Percentiles rank a stretch among this genome's conserved stretches.
Evolutionary conservation across 2,888 invertebrate genomes (phyloP).

Genomic region (Lumbricus terrestris): DNA sequence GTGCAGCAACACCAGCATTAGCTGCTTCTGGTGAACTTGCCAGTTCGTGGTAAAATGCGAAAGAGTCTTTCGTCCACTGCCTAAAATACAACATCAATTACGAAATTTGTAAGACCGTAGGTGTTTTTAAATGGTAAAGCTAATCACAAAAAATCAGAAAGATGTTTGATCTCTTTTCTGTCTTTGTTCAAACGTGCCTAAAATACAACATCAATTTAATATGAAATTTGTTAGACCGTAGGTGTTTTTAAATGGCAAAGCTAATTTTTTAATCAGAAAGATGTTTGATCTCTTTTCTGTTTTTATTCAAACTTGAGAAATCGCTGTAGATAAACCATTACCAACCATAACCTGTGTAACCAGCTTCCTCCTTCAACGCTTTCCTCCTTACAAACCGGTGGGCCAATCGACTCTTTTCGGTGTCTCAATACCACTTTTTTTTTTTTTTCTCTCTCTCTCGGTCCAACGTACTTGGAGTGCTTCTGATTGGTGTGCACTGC

Average conservation of each 20-base stretch:
- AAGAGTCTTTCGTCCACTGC: constrained; percentile 32
- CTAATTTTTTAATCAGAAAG: background rate
- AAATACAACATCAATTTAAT: background rate
- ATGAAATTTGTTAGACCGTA: background rate
- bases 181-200: too few species aligned
- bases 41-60: constrained; percentile 26
- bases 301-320: too few species aligned
- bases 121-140: background rate
- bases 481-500: too few species aligned
- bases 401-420: too few species aligned
- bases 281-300: background rate
- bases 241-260: background rate
- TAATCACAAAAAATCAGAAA: background rate
- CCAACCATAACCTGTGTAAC: too few species aligned
- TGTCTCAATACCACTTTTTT: too few species aligned
- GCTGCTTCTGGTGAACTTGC: constrained; percentile 27
- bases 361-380: too few species aligned
- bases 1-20: constrained; percentile 28
- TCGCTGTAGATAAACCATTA: too few species aligned
- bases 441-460: too few species aligned
- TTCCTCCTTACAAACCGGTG: too few species aligned
- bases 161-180: background rate
- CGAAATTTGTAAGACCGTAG: too few species aligned
- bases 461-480: too few species aligned
- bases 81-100: constrained; percentile 6